Base-by-base conservation (phyloP, 37 sponge, comb jelly and placozoan genomes). In the Cliona cf. orientalis region DNA sequence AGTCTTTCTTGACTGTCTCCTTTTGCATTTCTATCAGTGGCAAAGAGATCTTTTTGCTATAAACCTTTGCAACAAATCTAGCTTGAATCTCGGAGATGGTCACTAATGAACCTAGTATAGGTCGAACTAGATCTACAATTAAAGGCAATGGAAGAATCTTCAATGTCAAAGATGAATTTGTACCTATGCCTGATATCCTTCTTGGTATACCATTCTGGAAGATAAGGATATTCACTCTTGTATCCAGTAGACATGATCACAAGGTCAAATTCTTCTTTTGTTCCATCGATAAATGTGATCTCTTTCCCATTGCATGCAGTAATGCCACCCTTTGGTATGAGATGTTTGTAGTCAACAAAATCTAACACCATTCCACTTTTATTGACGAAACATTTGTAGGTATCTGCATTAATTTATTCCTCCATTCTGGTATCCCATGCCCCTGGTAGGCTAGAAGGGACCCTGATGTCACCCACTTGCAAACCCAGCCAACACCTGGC, bases 371-470 rank as follows among this genome's bases (percentile, higher is more conserved):
- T 71, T 11, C 90, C 90, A 66, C 80, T 89, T 61, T 93, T 93
- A 74, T 93, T 93, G 80, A 93, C 67, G 29, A 83, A 42, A 19
- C 69, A 83, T 29, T 69, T 69, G 38, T 90, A 89, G 69, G 84
- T 90, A 6, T 41, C 59, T 19, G 94, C 71, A 32, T 83, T 78
- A 2, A 88, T 2, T 76, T 67, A 41, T 86, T 93, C 33, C 57
- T 85, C 94, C 94, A 93, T 45, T 93, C 94, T 40, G 90, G 80
- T 37, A 93, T 90, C 5, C 94, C 94, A 41, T 93, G 94, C 46
- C 94, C 94, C 31, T 93, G 94, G 58, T 93, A 93, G 17, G 94
- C 87, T 5, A 93, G 80, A 34, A 93, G 79, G 17, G 94, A 93
- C 5, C 94, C 94, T 25, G 66, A 83, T 21, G 87, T 83, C 0